Evolutionary conservation across 2,888 invertebrate genomes (phyloP).

Genomic region (Neoscelio sp.): DNA sequence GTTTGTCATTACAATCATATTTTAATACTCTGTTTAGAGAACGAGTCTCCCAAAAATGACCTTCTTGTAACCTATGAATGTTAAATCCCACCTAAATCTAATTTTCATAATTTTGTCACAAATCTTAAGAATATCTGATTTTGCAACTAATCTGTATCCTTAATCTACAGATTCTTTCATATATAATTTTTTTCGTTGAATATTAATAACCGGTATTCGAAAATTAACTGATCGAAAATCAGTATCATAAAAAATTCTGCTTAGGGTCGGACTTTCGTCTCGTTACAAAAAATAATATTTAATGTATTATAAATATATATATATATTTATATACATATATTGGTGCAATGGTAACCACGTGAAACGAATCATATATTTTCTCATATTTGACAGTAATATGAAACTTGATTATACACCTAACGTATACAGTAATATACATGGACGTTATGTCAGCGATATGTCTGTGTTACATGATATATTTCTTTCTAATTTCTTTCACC

Average conservation of each 20-base stretch:
- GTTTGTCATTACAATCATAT: no score
- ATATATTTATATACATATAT: constrained; percentile 46
- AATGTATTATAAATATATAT: constrained; percentile 50
- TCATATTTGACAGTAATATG: constrained; percentile 56
- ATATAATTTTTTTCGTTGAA: no score
- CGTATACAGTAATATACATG: constrained; percentile 62
- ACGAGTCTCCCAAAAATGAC: no score
- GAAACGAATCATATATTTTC: constrained; percentile 44
- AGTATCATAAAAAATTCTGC: constrained; percentile 45
- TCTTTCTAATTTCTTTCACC: background rate
- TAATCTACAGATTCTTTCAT: no score
- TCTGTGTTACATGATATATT: constrained; percentile 50
- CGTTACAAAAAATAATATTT: constrained; percentile 61
- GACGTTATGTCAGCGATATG: constrained; percentile 64
- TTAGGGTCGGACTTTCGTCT: constrained; percentile 35
- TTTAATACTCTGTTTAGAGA: no score
- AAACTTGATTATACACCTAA: constrained; percentile 54
- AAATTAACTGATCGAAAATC: constrained; percentile 26
- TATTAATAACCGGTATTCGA: no score
- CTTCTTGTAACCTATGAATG: no score
- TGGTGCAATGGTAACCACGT: constrained; percentile 52
- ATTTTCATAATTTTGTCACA: no score
- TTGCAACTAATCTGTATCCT: no score
- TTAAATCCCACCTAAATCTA: no score
- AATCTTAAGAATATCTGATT: no score